These are phyloP conservation scores for Camponotus fellah DNA, from an alignment of 2,888 invertebrate species.

Conservation along the genomic window DNA sequence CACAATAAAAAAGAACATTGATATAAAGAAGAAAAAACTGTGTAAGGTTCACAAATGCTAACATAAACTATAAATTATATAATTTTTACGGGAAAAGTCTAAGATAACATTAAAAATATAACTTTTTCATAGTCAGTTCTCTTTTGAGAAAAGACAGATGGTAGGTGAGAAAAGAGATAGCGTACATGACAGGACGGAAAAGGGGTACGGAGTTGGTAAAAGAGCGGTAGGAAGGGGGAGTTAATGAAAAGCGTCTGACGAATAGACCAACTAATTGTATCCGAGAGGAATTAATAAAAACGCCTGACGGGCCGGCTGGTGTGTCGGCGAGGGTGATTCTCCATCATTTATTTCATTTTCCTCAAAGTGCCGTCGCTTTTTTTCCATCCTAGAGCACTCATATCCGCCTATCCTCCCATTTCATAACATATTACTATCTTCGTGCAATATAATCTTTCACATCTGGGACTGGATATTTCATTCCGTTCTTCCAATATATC, in stretches of 20 bases:
- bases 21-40: not conserved
- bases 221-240: constrained; percentile 73
- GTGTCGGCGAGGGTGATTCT: constrained; percentile 74
- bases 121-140: not conserved
- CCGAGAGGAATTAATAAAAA: constrained; percentile 86
- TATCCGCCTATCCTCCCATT: constrained; percentile 69
- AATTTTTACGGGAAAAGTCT: not conserved
- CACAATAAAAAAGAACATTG: not conserved
- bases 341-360: constrained; percentile 83
- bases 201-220: constrained; percentile 76
- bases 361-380: constrained; percentile 74
- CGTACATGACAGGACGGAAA: constrained; percentile 65
- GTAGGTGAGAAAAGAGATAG: constrained; percentile 52
- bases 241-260: constrained; percentile 86
- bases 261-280: constrained; percentile 86
- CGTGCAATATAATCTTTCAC: constrained; percentile 59
- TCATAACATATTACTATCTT: constrained; percentile 65
- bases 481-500: constrained; percentile 24
- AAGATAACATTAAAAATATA: constrained; percentile 22
- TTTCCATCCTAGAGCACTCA: constrained; percentile 63
- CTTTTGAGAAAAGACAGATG: constrained; percentile 26
- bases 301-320: constrained; percentile 78
- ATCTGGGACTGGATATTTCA: constrained; percentile 50
- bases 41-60: not conserved
- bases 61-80: not conserved